Evolutionary conservation across 2,797 vertebrate species (phyloP).

Genomic region (Ibycter americanus): DNA sequence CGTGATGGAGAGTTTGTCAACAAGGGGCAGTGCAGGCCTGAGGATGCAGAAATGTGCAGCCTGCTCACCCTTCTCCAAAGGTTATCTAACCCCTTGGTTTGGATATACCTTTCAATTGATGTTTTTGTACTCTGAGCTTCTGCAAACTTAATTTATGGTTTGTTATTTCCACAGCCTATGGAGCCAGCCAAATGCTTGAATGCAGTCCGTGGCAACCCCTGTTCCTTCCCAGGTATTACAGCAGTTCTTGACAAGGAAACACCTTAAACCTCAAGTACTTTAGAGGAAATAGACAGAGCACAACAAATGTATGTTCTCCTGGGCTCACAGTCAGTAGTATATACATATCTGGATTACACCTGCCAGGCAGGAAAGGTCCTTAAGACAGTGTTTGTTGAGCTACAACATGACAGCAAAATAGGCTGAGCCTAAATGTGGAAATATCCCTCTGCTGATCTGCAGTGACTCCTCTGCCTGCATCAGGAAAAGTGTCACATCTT

Average conservation of each 20-base stretch:
- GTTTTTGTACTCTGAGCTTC: background rate
- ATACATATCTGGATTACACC: background rate
- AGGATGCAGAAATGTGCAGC: background rate
- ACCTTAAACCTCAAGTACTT: background rate
- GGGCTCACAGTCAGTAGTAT: background rate
- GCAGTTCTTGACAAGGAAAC: background rate
- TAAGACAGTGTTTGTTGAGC: background rate
- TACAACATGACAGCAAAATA: background rate
- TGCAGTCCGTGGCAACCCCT: background rate
- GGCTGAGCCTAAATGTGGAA: background rate
- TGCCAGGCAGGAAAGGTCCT: background rate
- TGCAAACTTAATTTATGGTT: background rate
- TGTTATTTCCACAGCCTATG: background rate
- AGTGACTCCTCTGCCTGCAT: background rate
- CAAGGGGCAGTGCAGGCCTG: slow-evolving; percentile 44
- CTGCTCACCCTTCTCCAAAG: background rate
- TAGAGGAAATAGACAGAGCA: background rate
- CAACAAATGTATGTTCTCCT: background rate
- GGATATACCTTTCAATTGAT: background rate
- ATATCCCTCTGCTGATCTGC: background rate
- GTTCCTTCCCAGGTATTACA: background rate
- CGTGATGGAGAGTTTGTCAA: background rate
- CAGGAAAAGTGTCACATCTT: background rate
- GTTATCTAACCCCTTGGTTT: background rate
- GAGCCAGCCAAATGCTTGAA: background rate